Conservation (phyloP, 2,888 invertebrate genomes). For the Caenorhabditis becei region DNA sequence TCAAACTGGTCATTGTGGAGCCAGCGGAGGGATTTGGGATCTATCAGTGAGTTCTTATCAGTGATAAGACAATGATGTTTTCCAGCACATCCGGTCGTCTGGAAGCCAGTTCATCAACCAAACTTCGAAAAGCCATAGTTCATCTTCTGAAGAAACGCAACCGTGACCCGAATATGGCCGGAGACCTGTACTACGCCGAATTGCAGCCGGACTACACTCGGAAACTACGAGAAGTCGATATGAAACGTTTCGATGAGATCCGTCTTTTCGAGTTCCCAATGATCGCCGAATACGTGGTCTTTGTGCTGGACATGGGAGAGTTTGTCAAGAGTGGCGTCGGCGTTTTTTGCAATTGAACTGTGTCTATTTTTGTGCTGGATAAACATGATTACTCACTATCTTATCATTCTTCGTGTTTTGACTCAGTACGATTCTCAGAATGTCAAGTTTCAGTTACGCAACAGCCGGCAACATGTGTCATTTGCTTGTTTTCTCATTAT, state of each 20-base stretch:
- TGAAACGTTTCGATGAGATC: background rate
- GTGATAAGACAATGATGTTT: no score
- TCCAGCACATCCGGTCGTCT: background rate
- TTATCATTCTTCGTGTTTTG: no score
- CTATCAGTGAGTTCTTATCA: background rate
- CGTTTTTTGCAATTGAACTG: background rate
- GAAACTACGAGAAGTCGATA: background rate
- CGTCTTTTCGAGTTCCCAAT: background rate
- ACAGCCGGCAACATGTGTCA: no score
- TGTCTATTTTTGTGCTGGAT: background rate
- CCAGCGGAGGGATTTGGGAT: background rate
- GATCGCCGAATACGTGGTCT: conserved; percentile 3
- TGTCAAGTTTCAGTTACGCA: no score
- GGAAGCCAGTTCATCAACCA: background rate
- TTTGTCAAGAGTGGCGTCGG: background rate
- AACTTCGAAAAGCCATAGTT: background rate
- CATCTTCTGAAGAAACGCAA: background rate
- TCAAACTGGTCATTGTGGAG: background rate
- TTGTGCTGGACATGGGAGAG: conserved; percentile 11
- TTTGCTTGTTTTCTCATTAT: no score
- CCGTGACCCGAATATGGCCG: background rate
- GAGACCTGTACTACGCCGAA: conserved; percentile 1
- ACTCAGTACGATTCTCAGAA: no score
- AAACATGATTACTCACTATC: no score
- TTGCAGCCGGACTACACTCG: background rate